phyloP scores from a whole-genome alignment of 2,888 invertebrate genomes.

The Drosophila anomalipes region DNA sequence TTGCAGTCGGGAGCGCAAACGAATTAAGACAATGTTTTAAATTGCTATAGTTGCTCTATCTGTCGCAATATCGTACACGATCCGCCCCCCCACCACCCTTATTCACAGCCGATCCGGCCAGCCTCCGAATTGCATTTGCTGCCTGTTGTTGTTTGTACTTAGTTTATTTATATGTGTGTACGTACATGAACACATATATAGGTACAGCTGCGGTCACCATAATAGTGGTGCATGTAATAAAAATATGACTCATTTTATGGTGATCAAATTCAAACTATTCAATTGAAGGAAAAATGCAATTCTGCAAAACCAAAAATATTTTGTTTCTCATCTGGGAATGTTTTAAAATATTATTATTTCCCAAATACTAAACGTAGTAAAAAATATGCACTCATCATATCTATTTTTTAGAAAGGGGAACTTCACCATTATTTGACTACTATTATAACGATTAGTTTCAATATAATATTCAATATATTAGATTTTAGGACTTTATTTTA shows the following conservation, averaged over 20 bases:
- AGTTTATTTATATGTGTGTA: constrained; percentile 25
- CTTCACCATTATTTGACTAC: background rate
- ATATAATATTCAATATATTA: background rate
- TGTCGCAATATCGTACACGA: constrained; percentile 34
- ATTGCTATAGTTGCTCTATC: constrained; percentile 27
- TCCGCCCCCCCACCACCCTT: background rate
- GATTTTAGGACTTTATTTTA: background rate
- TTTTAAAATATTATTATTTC: background rate
- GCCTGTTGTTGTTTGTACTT: constrained; percentile 31
- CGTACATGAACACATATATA: background rate
- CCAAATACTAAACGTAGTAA: background rate
- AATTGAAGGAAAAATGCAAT: background rate
- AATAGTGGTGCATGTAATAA: background rate
- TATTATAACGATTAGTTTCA: background rate
- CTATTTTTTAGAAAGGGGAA: background rate
- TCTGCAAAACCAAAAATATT: background rate
- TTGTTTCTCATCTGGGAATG: background rate
- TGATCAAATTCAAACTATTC: background rate
- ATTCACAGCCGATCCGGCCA: background rate
- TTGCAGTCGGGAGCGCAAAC: background rate
- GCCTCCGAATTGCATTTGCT: constrained; percentile 26
- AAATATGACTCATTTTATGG: background rate
- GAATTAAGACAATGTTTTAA: background rate
- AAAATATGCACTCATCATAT: background rate
- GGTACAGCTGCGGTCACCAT: background rate